phyloP scores from a whole-genome alignment of 2,113 vertebrate species.

The Bettongia penicillata region DNA sequence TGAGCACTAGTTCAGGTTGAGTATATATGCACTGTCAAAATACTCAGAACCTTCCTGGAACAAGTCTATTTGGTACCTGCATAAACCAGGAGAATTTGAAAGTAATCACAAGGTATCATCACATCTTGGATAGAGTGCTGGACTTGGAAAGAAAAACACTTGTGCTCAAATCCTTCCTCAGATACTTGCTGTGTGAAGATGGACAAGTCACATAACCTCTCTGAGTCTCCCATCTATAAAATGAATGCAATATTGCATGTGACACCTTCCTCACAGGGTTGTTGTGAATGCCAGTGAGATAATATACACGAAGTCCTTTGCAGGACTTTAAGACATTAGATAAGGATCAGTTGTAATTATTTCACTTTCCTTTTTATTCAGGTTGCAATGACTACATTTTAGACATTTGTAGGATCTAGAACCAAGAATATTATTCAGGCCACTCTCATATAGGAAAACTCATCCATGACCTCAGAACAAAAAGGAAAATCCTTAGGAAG shows the following conservation, averaged over 20 bases:
- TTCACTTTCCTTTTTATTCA: not conserved
- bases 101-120: not conserved
- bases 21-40: not conserved
- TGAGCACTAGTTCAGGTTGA: accelerated
- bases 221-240: not conserved
- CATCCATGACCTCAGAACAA: not conserved
- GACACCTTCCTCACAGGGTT: not conserved
- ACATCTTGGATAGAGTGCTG: not conserved
- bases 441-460: not conserved
- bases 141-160: not conserved
- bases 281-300: not conserved
- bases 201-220: not conserved
- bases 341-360: not conserved
- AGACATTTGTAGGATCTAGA: not conserved
- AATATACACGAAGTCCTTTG: not conserved
- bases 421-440: accelerated
- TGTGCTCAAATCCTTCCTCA: not conserved
- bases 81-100: not conserved
- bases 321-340: not conserved
- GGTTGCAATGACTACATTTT: not conserved
- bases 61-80: not conserved
- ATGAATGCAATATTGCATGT: not conserved
- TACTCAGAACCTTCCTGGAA: not conserved
- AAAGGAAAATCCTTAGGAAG: not conserved
- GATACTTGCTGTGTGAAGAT: not conserved